These are phyloP conservation scores for Sphenodon punctatus DNA, from an alignment of 2,797 vertebrate genomes.

Conservation along the genomic window DNA sequence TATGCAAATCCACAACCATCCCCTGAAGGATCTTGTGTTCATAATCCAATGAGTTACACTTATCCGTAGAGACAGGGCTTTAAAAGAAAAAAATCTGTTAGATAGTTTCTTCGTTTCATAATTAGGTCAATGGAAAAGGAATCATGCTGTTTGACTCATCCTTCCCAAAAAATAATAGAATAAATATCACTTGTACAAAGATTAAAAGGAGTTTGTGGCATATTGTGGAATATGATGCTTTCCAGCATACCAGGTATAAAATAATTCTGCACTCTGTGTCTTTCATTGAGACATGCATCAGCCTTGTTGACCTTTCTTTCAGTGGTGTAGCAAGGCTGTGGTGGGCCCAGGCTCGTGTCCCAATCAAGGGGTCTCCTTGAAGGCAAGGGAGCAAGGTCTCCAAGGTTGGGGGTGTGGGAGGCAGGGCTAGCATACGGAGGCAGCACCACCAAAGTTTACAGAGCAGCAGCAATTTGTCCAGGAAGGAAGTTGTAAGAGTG, in stretches of 20 bases:
- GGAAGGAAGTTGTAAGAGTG: no score
- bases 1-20: neutral
- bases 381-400: no score
- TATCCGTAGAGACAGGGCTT: neutral
- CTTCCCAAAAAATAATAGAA: neutral
- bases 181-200: slow-evolving; percentile 13
- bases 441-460: no score
- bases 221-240: neutral
- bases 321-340: no score
- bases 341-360: no score
- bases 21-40: neutral
- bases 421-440: no score
- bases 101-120: slow-evolving; percentile 18
- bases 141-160: neutral
- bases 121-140: neutral
- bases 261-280: neutral
- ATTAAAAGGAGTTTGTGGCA: neutral
- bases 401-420: no score
- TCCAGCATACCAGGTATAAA: neutral
- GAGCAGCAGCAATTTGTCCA: no score
- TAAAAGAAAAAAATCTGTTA: neutral
- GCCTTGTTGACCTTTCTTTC: no score
- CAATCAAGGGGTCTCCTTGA: no score
- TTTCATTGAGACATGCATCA: no score
- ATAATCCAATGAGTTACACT: slow-evolving; percentile 17